A percentile compares a stretch with the other conserved stretches of the same genome.
These are phyloP conservation scores for Poecilia wingei DNA, from an alignment of 2,797 vertebrate species.

Conservation along the genomic window DNA sequence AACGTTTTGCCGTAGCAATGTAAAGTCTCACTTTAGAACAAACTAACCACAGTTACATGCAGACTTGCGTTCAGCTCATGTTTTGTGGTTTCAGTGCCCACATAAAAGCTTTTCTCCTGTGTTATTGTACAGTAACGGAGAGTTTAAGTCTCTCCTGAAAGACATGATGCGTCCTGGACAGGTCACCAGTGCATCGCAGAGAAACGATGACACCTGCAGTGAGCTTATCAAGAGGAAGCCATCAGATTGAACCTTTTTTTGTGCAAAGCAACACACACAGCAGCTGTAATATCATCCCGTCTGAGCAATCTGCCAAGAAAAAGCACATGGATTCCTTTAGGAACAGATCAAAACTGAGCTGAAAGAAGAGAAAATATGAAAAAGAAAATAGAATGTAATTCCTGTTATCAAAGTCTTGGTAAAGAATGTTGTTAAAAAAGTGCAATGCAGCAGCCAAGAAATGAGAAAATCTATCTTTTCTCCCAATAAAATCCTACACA, in stretches of 20 bases:
- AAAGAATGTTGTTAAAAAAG: background rate
- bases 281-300: background rate
- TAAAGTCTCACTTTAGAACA: background rate
- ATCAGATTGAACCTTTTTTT: background rate
- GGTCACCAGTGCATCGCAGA: background rate
- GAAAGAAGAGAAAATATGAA: background rate
- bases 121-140: background rate
- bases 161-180: background rate
- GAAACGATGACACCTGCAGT: background rate
- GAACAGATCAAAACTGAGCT: background rate
- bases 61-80: background rate
- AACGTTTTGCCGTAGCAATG: background rate
- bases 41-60: background rate
- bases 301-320: background rate
- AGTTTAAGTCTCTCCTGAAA: background rate
- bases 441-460: background rate
- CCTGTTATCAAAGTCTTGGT: background rate
- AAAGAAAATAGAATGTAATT: conserved; percentile 4
- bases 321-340: background rate
- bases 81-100: background rate
- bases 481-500: background rate
- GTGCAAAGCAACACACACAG: background rate
- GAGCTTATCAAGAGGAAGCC: background rate
- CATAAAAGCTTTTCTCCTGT: background rate
- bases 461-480: background rate